phyloP scores from a whole-genome alignment of 30 jellyfish, hydroid and myxozoan genomes.

The Aurelia sp. region DNA sequence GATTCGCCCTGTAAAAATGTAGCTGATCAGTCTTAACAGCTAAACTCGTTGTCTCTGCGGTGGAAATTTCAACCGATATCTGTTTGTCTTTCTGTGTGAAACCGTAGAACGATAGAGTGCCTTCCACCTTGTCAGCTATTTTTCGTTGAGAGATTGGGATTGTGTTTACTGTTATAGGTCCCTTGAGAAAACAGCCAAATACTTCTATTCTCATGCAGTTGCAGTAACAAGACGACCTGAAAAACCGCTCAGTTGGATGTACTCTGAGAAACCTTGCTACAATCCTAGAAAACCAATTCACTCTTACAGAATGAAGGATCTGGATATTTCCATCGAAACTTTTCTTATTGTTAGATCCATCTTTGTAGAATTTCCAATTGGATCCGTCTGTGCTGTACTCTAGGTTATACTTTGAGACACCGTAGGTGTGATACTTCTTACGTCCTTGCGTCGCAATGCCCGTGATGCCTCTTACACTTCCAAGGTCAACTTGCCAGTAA shows the following conservation, averaged over 20 bases:
- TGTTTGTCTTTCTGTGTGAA: not conserved
- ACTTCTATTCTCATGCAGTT: conserved; percentile 36
- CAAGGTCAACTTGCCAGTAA: conserved; percentile 38
- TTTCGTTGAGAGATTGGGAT: not conserved
- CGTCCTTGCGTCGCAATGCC: conserved; percentile 32
- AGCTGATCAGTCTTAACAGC: conserved; percentile 15
- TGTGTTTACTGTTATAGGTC: not conserved
- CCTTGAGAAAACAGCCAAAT: conserved; percentile 32
- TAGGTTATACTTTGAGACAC: not conserved
- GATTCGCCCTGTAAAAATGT: not conserved
- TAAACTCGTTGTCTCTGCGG: conserved; percentile 12
- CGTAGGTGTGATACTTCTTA: not conserved
- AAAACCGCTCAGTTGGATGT: conserved; percentile 2
- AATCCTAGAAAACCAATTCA: conserved; percentile 25
- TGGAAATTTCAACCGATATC: conserved; percentile 8
- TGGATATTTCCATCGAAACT: not conserved
- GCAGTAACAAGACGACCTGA: not conserved
- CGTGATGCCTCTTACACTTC: not conserved
- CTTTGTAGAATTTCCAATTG: conserved; percentile 6
- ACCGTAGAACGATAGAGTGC: not conserved
- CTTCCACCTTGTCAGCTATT: not conserved
- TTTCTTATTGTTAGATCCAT: not conserved
- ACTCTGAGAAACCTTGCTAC: conserved; percentile 1
- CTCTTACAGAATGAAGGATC: conserved; percentile 1
- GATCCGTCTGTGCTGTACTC: conserved; percentile 16